Percentiles rank a stretch among this genome's conserved stretches.
Conservation (phyloP, 35 echinoderm and acorn worm genomes). For the Apostichopus californicus region DNA sequence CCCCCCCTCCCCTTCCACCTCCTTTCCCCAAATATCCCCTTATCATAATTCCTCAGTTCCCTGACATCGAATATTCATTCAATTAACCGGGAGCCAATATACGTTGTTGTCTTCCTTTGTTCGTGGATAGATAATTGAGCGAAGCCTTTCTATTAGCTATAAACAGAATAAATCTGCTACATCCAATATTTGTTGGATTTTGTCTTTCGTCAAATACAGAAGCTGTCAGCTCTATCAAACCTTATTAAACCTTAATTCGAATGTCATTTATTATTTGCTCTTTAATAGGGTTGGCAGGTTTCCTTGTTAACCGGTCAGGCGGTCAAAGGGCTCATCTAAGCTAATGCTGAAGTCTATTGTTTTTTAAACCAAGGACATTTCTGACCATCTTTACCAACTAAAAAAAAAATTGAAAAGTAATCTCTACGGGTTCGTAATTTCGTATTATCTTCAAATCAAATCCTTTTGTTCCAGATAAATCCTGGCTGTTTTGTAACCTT, state of each 20-base stretch:
- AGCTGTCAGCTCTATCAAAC: not conserved
- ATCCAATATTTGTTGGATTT: too few species aligned
- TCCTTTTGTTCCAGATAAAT: conserved; percentile 14
- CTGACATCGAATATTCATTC: too few species aligned
- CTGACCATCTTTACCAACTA: not conserved
- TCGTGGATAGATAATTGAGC: too few species aligned
- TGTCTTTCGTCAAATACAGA: too few species aligned
- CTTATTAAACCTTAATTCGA: not conserved
- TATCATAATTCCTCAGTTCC: too few species aligned
- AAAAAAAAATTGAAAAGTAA: not conserved
- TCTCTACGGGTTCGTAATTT: conserved; percentile 7
- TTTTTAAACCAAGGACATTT: not conserved
- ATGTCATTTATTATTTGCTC: not conserved
- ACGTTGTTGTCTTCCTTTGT: too few species aligned
- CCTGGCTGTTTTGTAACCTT: not conserved
- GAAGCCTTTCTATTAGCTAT: too few species aligned
- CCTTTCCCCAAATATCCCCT: too few species aligned
- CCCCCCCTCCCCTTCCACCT: too few species aligned
- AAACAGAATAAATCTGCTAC: too few species aligned
- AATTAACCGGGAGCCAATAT: too few species aligned
- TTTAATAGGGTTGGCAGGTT: not conserved
- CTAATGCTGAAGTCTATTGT: not conserved
- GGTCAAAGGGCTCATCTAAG: not conserved
- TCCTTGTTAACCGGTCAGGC: not conserved
- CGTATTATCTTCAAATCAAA: conserved; percentile 13